phyloP scores from a whole-genome alignment of 1,140 invertebrate species.

The Pinna nobilis region DNA sequence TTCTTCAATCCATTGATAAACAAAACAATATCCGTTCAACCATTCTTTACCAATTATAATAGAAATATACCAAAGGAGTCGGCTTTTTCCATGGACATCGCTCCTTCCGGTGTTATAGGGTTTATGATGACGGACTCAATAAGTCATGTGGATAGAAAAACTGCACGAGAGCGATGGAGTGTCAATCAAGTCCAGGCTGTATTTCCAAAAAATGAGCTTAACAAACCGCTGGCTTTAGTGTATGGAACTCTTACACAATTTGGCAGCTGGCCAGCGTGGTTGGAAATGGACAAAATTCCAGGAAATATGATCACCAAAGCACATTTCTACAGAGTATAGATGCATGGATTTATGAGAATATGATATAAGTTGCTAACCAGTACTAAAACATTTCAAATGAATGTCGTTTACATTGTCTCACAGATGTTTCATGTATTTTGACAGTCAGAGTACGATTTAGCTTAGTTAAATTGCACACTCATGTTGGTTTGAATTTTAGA shows the following conservation, averaged over 20 bases:
- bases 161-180: slow-evolving; percentile 22
- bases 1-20: slow-evolving; percentile 36
- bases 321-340: no score
- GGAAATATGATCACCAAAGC: slow-evolving; percentile 41
- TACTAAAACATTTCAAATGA: no score
- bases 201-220: slow-evolving; percentile 21
- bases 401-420: no score
- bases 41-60: background rate
- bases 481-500: no score
- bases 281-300: slow-evolving; percentile 35
- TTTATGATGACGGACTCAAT: slow-evolving; percentile 9
- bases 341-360: no score
- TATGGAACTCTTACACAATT: slow-evolving; percentile 38
- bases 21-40: slow-evolving; percentile 9
- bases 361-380: no score
- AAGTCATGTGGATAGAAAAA: background rate
- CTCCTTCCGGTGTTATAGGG: slow-evolving; percentile 1
- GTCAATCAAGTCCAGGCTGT: slow-evolving; percentile 30
- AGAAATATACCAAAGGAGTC: slow-evolving; percentile 29
- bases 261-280: slow-evolving; percentile 43
- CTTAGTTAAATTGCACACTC: no score
- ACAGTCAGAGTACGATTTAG: no score
- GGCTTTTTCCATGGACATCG: slow-evolving; percentile 32
- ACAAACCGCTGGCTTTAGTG: slow-evolving; percentile 6
- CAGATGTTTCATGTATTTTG: no score